Evolutionary conservation across 2,888 invertebrate species (phyloP).

Genomic region (Neoascia interrupta): DNA sequence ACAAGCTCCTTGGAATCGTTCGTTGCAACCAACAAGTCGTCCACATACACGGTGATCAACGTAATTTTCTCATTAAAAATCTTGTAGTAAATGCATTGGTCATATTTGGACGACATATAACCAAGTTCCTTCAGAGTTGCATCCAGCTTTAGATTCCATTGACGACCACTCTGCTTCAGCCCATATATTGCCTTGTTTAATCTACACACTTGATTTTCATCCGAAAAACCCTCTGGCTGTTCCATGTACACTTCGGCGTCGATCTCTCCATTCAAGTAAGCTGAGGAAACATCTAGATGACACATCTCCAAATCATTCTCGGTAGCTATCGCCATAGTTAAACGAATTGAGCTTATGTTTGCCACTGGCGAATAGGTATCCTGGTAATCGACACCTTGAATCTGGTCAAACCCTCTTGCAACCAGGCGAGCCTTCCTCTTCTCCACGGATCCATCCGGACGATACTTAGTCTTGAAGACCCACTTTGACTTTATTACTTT

Average conservation of each 20-base stretch:
- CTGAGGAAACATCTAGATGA: slow-evolving; percentile 12
- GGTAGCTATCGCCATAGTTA: slow-evolving; percentile 2
- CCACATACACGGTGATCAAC: slow-evolving; percentile 14
- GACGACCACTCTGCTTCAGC: slow-evolving; percentile 21
- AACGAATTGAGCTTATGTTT: background rate
- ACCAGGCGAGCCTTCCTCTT: slow-evolving; percentile 19
- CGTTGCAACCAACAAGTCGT: slow-evolving; percentile 16
- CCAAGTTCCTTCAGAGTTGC: slow-evolving; percentile 9
- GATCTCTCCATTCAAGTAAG: slow-evolving; percentile 16
- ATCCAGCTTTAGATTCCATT: slow-evolving; percentile 25
- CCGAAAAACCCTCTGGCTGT: slow-evolving; percentile 22
- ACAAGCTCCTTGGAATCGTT: background rate
- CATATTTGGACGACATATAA: slow-evolving; percentile 17
- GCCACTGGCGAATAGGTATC: too few species aligned
- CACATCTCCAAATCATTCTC: background rate
- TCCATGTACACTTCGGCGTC: slow-evolving; percentile 19
- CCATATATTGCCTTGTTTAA: slow-evolving; percentile 28
- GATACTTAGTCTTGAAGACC: slow-evolving; percentile 21
- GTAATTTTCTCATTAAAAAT: background rate
- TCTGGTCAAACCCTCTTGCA: slow-evolving; percentile 9
- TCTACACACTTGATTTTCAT: slow-evolving; percentile 9
- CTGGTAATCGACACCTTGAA: background rate
- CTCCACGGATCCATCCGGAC: slow-evolving; percentile 6
- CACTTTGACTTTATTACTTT: slow-evolving; percentile 17
- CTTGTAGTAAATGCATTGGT: slow-evolving; percentile 20